phyloP scores from a whole-genome alignment of 2,797 vertebrate genomes.

The Phrynocephalus guinanensis region DNA sequence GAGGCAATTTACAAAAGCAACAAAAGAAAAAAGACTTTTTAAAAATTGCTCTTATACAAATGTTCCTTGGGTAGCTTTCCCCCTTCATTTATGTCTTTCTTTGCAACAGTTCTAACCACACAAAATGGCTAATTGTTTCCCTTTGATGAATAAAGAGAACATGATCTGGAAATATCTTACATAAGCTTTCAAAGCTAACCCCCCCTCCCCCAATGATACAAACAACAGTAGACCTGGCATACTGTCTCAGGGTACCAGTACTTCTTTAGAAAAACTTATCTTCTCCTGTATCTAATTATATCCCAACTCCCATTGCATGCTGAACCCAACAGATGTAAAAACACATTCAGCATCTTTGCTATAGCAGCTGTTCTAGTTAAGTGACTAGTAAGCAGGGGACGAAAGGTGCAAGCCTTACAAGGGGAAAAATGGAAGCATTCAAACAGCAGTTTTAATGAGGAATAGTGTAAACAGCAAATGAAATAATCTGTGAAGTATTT shows the following conservation, averaged over 20 bases:
- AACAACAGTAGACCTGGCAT: conserved; percentile 63
- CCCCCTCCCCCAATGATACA: conserved; percentile 41
- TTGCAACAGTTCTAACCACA: conserved; percentile 60
- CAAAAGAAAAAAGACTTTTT: neutral
- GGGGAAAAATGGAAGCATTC: conserved; percentile 50
- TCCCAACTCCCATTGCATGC: conserved; percentile 64
- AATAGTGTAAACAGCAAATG: conserved; percentile 64
- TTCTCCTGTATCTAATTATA: conserved; percentile 60
- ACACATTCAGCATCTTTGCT: conserved; percentile 64
- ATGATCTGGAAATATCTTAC: conserved; percentile 60
- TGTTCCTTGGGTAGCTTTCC: conserved; percentile 14
- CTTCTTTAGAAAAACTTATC: conserved; percentile 62
- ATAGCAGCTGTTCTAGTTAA: conserved; percentile 78
- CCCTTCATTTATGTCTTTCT: conserved; percentile 54
- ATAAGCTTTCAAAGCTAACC: conserved; percentile 54
- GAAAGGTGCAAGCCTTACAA: conserved; percentile 69
- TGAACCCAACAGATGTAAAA: conserved; percentile 70
- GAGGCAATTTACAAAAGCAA: too few relatives aligned
- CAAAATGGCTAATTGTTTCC: conserved; percentile 54
- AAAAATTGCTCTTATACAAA: neutral
- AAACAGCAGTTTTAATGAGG: conserved; percentile 47
- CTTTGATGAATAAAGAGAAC: conserved; percentile 55
- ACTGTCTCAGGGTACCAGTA: conserved; percentile 56
- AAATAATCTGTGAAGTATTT: conserved; percentile 55
- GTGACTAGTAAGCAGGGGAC: conserved; percentile 67